Evolutionary conservation across 2,113 vertebrate genomes (phyloP), one percentile per base, ranked within the genome.

Genomic region (Nothoprocta pentlandii): DNA sequence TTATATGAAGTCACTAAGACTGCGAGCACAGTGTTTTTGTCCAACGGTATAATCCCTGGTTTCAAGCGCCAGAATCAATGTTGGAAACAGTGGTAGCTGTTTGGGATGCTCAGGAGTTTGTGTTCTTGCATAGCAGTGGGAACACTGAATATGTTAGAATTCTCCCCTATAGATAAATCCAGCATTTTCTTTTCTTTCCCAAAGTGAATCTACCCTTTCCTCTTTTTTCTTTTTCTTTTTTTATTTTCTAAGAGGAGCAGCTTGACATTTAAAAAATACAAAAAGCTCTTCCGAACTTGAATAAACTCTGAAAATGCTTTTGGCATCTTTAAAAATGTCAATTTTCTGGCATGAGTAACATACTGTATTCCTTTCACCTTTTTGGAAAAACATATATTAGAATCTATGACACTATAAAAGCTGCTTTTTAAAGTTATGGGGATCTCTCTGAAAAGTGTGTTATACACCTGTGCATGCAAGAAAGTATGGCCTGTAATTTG

Each of bases 311-410:
- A 96, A 92, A 92, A 36, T 83, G 34, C 62, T 81, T 67, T 94
- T 97, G 95, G 90, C 89, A 86, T 87, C 9, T 96, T 95, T 49
- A 94, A 80, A 97, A 96, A 95, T 94, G 85, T 96, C 92, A 96
- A 1, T 85, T 96, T 97, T 96, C 87, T 91, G 94, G 51, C 53
- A 75, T 7, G 42, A 94, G 39, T 13, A 23, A 76, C 39, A 34
- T 93, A 85, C 58, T 93, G 16, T 94, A 67, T 92, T 96, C 78
- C 36, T 97, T 95, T 95, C n/a, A 77, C 22, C 70, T 76, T 74
- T 96, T 94, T 90, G 73, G 12, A 73, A 30, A 75, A 41, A 6
- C 32, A 32, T 70, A 7, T 84, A 25, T 87, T 93, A 83, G 90
- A 84, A 90, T 62, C 73, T 89, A 10, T 25, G 19, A 44, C 14